Conservation (phyloP, 2,888 invertebrate species). For the Strigamia transsilvanica region DNA sequence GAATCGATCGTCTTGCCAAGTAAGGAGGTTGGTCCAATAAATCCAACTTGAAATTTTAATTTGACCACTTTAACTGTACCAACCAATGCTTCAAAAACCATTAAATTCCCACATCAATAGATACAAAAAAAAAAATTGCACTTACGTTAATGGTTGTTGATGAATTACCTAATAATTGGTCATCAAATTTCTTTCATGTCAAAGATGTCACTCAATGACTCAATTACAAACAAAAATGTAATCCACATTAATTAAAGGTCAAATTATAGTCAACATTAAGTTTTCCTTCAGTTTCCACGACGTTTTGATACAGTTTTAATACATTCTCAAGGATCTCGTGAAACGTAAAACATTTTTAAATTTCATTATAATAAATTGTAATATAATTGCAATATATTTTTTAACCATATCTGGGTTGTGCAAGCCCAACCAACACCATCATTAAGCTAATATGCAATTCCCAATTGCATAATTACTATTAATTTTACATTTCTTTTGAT, state of each 20-base stretch:
- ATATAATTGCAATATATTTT: too few species aligned
- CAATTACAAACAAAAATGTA: too few species aligned
- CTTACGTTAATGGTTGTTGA: not conserved
- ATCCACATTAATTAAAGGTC: too few species aligned
- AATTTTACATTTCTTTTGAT: not conserved
- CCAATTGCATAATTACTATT: not conserved
- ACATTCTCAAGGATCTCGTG: too few species aligned
- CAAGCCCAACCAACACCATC: not conserved
- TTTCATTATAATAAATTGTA: too few species aligned
- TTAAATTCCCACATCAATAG: not conserved
- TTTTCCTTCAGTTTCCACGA: too few species aligned
- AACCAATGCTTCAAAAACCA: slow-evolving; percentile 1
- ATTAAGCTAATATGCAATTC: not conserved
- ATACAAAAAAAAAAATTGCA: not conserved
- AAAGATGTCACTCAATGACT: too few species aligned
- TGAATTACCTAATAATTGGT: not conserved
- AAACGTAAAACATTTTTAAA: too few species aligned
- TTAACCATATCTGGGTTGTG: too few species aligned
- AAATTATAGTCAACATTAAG: too few species aligned
- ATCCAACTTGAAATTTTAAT: slow-evolving; percentile 12
- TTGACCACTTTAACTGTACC: not conserved
- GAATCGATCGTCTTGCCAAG: slow-evolving; percentile 20
- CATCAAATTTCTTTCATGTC: too few species aligned
- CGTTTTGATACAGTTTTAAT: too few species aligned
- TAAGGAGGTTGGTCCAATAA: not conserved